Evolutionary conservation across 1,140 invertebrate genomes (phyloP), one percentile per base, ranked within the genome.

Genomic region (Atta cephalotes): DNA sequence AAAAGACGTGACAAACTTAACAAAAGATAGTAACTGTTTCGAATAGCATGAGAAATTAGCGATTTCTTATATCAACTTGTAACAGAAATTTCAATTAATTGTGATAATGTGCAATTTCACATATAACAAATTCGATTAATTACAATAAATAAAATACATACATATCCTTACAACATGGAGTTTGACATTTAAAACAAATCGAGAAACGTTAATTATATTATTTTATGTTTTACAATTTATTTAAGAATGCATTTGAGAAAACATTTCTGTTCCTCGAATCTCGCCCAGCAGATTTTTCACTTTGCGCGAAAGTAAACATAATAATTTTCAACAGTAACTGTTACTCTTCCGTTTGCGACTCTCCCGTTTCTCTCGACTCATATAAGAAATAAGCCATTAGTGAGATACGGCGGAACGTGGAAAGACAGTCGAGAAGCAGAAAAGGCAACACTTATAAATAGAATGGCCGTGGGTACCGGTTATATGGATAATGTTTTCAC

Each of bases 371-470:
- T 76, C 39, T 74, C 56, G 14, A 74, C 70, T 74, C 80, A 74
- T 45, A 35, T 63, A 72, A 88, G 79, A 49, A 89, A 77, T 74
- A 88, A 88, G 76, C 79, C 71, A 65, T 88, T 88, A 49, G 70
- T 58, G 82, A 80, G 74, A 88, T 88, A 71, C 76, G 35, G 39
- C n/a, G n/a, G 87, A 25, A 74, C 39, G 39, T 49, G 76, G 70
- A 77, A 76, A 76, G 58, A 53, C 78, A 85, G 60, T 68, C n/a
- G 85, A 82, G 28, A 35, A 76, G 66, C 76, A 70, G 60, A 85
- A 31, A 88, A 88, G 74, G 88, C 78, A 80, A 80, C 39, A 68
- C 58, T 81, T 77, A 86, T 88, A 88, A 88, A 89, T 81, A 86
- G 68, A 31, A 62, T 68, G 85, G 72, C 82, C 87, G 71, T 79